Conservation (phyloP, 1,140 invertebrate species). For the Drosophila pachea region DNA sequence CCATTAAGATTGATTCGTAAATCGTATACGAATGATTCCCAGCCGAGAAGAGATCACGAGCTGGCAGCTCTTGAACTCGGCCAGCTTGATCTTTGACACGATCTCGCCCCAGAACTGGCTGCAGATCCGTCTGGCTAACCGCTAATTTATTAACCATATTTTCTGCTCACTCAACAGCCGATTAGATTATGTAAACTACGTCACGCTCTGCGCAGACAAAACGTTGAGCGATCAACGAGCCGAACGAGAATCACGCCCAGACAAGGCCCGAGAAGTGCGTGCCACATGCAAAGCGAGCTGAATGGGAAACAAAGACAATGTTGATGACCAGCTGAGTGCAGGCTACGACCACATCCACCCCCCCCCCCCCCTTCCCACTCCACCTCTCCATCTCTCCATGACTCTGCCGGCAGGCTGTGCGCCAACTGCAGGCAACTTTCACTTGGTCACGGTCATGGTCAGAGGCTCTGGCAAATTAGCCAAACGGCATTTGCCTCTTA, state of each 20-base stretch:
- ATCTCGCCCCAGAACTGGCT: background rate
- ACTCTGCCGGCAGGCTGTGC: constrained; percentile 9
- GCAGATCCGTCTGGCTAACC: constrained; percentile 7
- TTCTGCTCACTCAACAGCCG: constrained; percentile 56
- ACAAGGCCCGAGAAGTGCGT: constrained; percentile 46
- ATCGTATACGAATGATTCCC: no score
- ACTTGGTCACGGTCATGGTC: constrained; percentile 72
- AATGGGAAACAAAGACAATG: constrained; percentile 17
- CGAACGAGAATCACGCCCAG: constrained; percentile 3
- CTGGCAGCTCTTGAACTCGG: no score
- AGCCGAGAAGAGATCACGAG: no score
- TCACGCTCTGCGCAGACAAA: constrained; percentile 36
- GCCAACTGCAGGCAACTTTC: constrained; percentile 53
- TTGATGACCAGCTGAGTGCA: constrained; percentile 37
- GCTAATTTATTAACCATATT: constrained; percentile 61
- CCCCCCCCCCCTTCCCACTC: background rate
- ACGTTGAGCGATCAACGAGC: constrained; percentile 36
- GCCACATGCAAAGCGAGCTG: constrained; percentile 65
- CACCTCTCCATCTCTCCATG: background rate
- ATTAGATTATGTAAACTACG: constrained; percentile 59
- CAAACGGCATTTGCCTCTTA: constrained; percentile 26
- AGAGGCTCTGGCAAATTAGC: constrained; percentile 15
- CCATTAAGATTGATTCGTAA: background rate
- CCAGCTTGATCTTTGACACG: constrained; percentile 20
- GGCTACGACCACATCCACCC: constrained; percentile 9